These are phyloP conservation scores for Pyrrhia umbra DNA, from an alignment of 2,888 invertebrate genomes.

Conservation along the genomic window DNA sequence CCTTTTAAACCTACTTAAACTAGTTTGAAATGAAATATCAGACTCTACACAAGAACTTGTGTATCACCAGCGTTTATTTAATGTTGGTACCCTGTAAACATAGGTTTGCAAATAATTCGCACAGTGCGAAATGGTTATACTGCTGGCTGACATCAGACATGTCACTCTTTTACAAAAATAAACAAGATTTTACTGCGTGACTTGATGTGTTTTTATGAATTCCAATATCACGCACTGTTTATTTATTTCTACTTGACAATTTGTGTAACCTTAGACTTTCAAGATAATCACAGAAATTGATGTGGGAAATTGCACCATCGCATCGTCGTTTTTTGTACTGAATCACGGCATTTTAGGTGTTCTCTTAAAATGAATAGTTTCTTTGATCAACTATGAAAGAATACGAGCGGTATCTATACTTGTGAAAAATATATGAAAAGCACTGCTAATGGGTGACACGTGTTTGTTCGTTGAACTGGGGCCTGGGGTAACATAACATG, in stretches of 20 bases:
- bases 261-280: background rate
- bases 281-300: background rate
- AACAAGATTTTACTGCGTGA: conserved; percentile 31
- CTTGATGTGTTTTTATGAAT: conserved; percentile 1
- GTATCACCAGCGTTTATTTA: conserved; percentile 8
- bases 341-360: too few species aligned
- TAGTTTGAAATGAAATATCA: too few species aligned
- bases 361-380: conserved; percentile 1
- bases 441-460: conserved; percentile 30
- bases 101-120: conserved; percentile 56
- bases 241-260: too few species aligned
- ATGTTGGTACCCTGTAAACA: background rate
- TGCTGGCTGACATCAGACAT: conserved; percentile 59
- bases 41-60: too few species aligned
- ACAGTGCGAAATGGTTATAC: conserved; percentile 42
- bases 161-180: background rate
- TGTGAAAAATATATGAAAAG: conserved; percentile 8
- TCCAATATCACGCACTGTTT: background rate
- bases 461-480: background rate
- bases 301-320: background rate
- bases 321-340: too few species aligned
- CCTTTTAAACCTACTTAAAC: too few species aligned
- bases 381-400: conserved; percentile 34
- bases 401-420: conserved; percentile 5
- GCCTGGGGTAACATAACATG: background rate